Evolutionary conservation across 2,113 vertebrate species (phyloP), one percentile per base, ranked within the genome.

Genomic region (Steatornis caripensis): DNA sequence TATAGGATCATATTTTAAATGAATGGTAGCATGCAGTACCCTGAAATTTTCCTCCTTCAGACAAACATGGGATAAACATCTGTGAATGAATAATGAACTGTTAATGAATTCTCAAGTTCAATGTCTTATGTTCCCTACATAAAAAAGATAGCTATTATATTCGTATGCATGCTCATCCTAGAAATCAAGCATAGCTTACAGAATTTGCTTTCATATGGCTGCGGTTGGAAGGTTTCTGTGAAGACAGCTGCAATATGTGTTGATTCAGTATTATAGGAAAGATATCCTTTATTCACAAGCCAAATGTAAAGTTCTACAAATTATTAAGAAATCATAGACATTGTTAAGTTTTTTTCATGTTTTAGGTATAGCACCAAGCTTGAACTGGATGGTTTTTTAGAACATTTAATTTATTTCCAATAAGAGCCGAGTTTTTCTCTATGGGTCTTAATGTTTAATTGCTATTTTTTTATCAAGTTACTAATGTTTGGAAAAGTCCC

Each of bases 21-120:
- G 45, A 95, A 80, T 43, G 18, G 48, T 66, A 81, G 18, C 53
- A 60, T 88, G 54, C 23, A 89, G 74, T 29, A 76, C 41, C 45
- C 30, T 87, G 61, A 95, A 96, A 88, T 89, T 86, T 97, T 89
- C 55, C 20, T 95, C 60, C 34, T 32, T 46, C 49, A 55, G 39
- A 92, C 12, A 92, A 95, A 93, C 39, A 64, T 39, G 41, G 49
- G 17, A 86, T 61, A 90, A 89, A 72, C 18, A 88, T 88, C 23
- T 93, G 82, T 93, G 61, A 84, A 92, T 62, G 37, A 91, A 91
- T 91, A 90, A 91, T 39, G 10, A 95, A 70, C 53, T 93, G 57
- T 75, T 92, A 96, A 94, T 89, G 43, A 89, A 90, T 95, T 95
- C 96, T 95, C 81, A 49, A 92, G 60, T 77, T 91, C 37, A 65